Base-by-base conservation (phyloP, 2,113 vertebrate genomes). In the Heterotilapia buettikoferi region DNA sequence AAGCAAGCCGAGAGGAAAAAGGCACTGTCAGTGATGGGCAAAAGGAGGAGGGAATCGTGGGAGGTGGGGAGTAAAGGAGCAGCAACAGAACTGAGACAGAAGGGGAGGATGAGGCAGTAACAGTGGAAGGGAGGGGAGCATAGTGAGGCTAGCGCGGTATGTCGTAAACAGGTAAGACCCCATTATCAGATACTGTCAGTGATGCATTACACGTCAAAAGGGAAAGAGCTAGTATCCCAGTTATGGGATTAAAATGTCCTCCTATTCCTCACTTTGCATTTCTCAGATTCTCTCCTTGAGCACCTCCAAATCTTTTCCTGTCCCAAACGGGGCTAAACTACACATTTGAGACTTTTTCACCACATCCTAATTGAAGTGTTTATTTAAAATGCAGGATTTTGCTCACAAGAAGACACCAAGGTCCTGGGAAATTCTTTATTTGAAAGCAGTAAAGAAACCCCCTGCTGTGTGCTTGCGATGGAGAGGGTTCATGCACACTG, bases 1-100 rank as follows among this genome's bases (percentile, higher is more conserved):
- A 92, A 91, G 84, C 68, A 53, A 86, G 92, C 85, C 31, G 71
- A 89, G 88, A 86, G 84, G 84, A 93, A 86, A 86, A 91, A 93
- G 87, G 71, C 40, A 61, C 80, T 78, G 86, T 80, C 83, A 61
- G 86, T 80, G 88, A 93, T 45, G 80, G 80, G 63, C 82, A 84
- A 82, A 57, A 86, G 80, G 84, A 88, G 88, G 83, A 61, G 83
- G 82, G 82, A 90, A 84, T 26, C 4, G 80, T 89, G 85, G 92
- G 94, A 93, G 93, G 92, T 87, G 88, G 83, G 83, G 84, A 89
- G 89, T 63, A 82, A 84, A 90, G 84, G 86, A 80, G 80, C 36
- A 80, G 91, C 40, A 33, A 88, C 83, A 90, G 52, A 85, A 88
- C 47, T 52, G 54, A 89, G 71, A 89, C 52, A 89, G 90, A 84